phyloP scores from a whole-genome alignment of 2,888 invertebrate genomes.

The Leptarthrus brevirostris region DNA sequence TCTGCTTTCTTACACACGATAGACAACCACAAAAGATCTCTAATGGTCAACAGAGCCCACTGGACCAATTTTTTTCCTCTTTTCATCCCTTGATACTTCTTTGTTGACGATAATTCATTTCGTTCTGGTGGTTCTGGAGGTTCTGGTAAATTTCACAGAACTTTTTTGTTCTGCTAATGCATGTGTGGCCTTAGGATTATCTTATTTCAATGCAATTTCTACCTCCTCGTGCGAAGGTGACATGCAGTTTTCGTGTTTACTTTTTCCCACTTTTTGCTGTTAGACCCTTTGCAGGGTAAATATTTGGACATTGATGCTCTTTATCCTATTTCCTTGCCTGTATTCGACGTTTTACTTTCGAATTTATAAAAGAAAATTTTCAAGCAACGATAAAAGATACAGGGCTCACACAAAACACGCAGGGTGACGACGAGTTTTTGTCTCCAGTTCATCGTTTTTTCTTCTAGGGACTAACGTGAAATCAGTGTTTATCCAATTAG shows the following conservation, averaged over 20 bases:
- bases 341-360: not conserved
- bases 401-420: no score
- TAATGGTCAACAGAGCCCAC: constrained; percentile 9
- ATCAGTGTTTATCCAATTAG: constrained; percentile 16
- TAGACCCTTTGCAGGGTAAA: constrained; percentile 14
- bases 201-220: constrained; percentile 25
- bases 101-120: constrained; percentile 28
- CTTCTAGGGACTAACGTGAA: not conserved
- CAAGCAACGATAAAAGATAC: not conserved
- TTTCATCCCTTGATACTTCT: constrained; percentile 23
- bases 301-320: constrained; percentile 37
- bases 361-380: not conserved
- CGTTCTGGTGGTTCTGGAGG: constrained; percentile 31
- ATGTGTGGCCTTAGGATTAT: constrained; percentile 28
- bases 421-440: no score
- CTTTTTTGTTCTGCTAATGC: constrained; percentile 13
- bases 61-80: not conserved
- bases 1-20: constrained; percentile 8
- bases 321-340: not conserved
- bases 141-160: constrained; percentile 43
- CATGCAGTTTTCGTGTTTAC: not conserved
- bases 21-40: constrained; percentile 18
- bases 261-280: constrained; percentile 11
- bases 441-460: no score
- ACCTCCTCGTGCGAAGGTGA: constrained; percentile 10